Evolutionary conservation across 2,113 vertebrate species (phyloP), one percentile per base, ranked within the genome.

Genomic region (Trogon surrucura): DNA sequence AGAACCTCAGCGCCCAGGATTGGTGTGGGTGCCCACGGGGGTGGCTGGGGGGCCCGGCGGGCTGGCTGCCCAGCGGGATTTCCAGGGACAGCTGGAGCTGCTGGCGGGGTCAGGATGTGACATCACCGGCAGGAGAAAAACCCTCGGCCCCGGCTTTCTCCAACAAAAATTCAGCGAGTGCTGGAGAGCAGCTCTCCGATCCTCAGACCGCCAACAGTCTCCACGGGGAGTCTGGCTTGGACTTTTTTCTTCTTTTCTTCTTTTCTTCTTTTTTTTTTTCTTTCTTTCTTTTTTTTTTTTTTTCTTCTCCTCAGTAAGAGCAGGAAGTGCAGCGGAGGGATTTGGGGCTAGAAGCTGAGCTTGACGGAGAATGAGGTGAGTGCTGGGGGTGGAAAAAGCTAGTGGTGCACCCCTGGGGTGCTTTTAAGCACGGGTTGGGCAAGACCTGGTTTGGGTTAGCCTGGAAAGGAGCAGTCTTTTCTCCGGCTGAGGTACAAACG

Each of bases 81-180:
- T 83, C 88, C 97, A 83, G 85, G 93, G 95, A 89, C 93, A 96
- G 94, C 95, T 94, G 96, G 80, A 89, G 92, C 89, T 96, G 95
- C 89, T 93, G 97, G 98, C 97, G 96, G 98, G 98, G 98, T 98
- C 98, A 99, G 99, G 99, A 99, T 98, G 97, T 99, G 99, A 99
- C 99, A 99, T 99, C 99, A 99, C 85, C 64, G 58, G 80, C 96
- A 85, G 95, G 97, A 98, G 89, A 93, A 98, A 97, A 97, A 92
- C 94, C 84, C 71, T 73, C 18, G 4, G 78, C 57, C 73, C 51
- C 5, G 32, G 26, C 64, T 62, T 93, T 96, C 87, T 92, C 69
- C 66, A 80, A 58, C 18, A 71, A 93, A 96, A 96, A 22, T 22
- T 29, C 47, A 4, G 66, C 16, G 45, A 56, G 80, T 4, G 14